These are phyloP conservation scores for Strigops habroptila DNA, from an alignment of 2,113 vertebrate genomes.

Conservation along the genomic window DNA sequence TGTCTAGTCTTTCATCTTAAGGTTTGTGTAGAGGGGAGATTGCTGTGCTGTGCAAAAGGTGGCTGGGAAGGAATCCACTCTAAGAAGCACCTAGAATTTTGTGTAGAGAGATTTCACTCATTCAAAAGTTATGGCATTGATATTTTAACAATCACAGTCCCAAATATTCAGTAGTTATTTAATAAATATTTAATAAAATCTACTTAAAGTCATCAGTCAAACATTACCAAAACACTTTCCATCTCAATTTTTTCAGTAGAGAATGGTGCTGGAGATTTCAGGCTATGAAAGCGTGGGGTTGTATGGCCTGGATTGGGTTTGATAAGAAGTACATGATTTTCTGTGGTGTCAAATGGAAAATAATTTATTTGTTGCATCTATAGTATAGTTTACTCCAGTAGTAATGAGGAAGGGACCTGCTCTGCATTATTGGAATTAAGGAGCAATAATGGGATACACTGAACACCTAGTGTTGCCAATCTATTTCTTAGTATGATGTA, in stretches of 20 bases:
- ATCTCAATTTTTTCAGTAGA: neutral
- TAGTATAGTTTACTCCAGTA: neutral
- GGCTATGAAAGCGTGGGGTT: neutral
- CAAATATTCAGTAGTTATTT: neutral
- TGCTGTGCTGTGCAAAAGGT: neutral
- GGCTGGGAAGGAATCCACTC: neutral
- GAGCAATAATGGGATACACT: neutral
- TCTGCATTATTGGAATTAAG: neutral
- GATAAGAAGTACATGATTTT: neutral
- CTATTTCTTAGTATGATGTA: neutral
- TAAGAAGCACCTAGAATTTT: neutral
- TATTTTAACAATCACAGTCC: neutral
- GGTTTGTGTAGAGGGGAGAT: neutral
- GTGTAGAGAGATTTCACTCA: neutral
- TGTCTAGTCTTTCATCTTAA: neutral
- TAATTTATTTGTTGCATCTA: neutral
- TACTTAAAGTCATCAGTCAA: neutral
- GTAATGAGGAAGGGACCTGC: neutral
- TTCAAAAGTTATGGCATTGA: neutral
- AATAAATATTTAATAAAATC: neutral
- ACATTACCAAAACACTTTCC: neutral
- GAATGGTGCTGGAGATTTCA: neutral
- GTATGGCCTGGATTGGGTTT: neutral
- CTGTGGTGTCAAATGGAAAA: neutral
- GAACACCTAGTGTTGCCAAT: neutral